These are phyloP conservation scores for Drosophila suzukii DNA, from an alignment of 1,140 invertebrate genomes.

Conservation along the genomic window DNA sequence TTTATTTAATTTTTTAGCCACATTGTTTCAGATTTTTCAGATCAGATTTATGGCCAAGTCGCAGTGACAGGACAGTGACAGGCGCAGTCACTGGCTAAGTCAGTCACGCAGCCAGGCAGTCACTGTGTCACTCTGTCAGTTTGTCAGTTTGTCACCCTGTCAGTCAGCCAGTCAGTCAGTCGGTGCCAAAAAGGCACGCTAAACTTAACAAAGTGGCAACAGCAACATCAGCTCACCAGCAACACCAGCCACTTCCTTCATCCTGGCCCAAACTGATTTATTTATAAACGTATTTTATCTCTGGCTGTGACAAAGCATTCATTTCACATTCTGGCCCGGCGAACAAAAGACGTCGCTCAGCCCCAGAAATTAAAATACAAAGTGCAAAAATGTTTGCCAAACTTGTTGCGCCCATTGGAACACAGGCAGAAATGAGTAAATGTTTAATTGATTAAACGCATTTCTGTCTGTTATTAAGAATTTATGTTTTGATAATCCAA, in stretches of 20 bases:
- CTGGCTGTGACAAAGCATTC: conserved; percentile 62
- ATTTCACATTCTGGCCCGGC: conserved; percentile 58
- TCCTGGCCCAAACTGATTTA: conserved; percentile 75
- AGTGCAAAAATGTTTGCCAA: conserved; percentile 73
- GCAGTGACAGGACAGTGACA: conserved; percentile 51
- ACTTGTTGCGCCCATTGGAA: conserved; percentile 63
- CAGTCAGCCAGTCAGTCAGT: conserved; percentile 5
- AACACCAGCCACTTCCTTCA: conserved; percentile 59
- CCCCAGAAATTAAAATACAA: conserved; percentile 59
- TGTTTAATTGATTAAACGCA: too few species aligned
- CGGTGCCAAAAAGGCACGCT: conserved; percentile 26
- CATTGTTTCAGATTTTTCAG: neutral
- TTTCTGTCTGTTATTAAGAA: too few species aligned
- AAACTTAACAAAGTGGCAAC: conserved; percentile 46
- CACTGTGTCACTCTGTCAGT: conserved; percentile 23
- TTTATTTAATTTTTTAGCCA: conserved; percentile 8
- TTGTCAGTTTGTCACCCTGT: conserved; percentile 13
- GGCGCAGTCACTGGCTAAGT: conserved; percentile 52
- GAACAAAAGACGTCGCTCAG: conserved; percentile 42
- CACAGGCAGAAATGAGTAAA: conserved; percentile 6
- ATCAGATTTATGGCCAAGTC: conserved; percentile 40
- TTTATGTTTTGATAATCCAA: too few species aligned
- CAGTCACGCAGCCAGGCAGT: conserved; percentile 30
- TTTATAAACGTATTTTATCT: conserved; percentile 80
- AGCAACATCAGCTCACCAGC: conserved; percentile 28